These are phyloP conservation scores for Phrynocephalus vlangalii DNA, from an alignment of 2,797 vertebrate genomes.

Conservation along the genomic window DNA sequence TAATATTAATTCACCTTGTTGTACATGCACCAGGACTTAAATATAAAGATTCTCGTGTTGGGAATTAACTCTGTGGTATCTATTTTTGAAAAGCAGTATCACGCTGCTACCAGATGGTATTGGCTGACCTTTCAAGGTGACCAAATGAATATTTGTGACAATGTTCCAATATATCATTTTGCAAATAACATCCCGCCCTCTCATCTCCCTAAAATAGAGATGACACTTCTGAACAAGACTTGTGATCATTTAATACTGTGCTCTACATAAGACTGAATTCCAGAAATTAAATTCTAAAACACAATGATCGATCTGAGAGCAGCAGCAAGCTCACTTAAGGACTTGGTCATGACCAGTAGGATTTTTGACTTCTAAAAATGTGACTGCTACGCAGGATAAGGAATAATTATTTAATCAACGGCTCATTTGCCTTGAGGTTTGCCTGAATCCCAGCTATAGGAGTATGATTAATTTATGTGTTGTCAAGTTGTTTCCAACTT, in stretches of 20 bases:
- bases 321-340: neutral
- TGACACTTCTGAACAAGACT: neutral
- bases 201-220: neutral
- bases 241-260: neutral
- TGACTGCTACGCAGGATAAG: neutral
- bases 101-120: conserved; percentile 6
- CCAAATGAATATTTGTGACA: neutral
- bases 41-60: neutral
- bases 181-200: neutral
- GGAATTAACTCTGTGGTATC: neutral
- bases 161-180: neutral
- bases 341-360: neutral
- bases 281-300: neutral
- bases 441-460: neutral
- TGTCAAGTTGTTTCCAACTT: too few relatives aligned
- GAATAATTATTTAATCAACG: neutral
- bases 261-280: neutral
- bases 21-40: neutral
- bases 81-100: neutral
- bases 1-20: neutral
- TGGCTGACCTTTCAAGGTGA: neutral
- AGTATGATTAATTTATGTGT: neutral
- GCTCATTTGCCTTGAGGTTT: neutral
- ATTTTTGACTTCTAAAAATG: neutral
- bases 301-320: neutral